These are phyloP conservation scores for Desmophyllum pertusum DNA, from an alignment of 92 coral and sea anemone genomes.

Conservation along the genomic window DNA sequence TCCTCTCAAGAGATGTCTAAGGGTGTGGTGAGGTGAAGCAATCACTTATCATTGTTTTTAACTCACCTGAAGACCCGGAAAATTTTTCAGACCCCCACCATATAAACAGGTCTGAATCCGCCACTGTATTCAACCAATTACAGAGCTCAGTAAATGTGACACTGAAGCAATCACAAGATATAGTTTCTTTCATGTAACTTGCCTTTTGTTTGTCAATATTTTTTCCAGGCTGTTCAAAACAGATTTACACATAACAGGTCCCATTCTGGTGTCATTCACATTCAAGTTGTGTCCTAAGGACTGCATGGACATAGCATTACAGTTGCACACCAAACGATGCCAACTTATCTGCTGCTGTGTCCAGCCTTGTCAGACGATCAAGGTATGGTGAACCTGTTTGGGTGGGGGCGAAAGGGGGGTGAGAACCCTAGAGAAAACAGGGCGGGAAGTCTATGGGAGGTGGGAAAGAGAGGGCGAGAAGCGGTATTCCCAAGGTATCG, in stretches of 20 bases:
- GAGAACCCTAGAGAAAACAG: too few species aligned
- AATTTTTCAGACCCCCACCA: too few species aligned
- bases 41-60: neutral
- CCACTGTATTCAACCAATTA: neutral
- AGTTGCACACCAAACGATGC: constrained; percentile 83
- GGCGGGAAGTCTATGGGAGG: too few species aligned
- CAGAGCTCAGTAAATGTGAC: neutral
- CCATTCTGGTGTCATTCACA: constrained; percentile 80
- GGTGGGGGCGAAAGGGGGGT: too few species aligned
- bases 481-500: too few species aligned
- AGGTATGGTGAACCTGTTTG: constrained; percentile 25
- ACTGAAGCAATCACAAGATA: neutral
- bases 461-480: too few species aligned
- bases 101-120: too few species aligned
- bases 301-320: constrained; percentile 79
- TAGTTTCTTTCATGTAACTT: neutral
- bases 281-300: constrained; percentile 65
- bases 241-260: constrained; percentile 61
- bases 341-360: constrained; percentile 88
- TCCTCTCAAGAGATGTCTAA: constrained; percentile 60
- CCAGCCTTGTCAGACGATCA: constrained; percentile 54
- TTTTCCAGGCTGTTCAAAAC: constrained; percentile 82
- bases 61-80: neutral
- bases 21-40: constrained; percentile 80
- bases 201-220: neutral